These are phyloP conservation scores for Trisateles emortualis DNA, from an alignment of 2,888 invertebrate genomes.

Conservation along the genomic window DNA sequence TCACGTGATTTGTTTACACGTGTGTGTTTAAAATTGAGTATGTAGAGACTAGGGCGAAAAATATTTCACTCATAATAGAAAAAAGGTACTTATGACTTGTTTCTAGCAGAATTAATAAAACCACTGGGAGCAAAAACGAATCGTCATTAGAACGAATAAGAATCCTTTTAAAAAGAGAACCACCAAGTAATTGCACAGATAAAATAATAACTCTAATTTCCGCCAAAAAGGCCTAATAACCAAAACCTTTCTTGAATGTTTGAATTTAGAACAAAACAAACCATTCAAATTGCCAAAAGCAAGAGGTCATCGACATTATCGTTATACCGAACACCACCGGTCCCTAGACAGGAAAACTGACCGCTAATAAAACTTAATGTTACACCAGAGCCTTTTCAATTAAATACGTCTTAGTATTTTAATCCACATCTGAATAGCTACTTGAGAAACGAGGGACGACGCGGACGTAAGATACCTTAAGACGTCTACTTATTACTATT, in stretches of 20 bases:
- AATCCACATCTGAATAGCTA: constrained; percentile 55
- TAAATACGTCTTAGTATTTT: constrained; percentile 68
- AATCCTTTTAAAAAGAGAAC: no score
- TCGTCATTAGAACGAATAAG: no score
- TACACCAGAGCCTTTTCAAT: constrained; percentile 66
- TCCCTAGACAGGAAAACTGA: constrained; percentile 55
- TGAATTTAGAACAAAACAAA: constrained; percentile 42
- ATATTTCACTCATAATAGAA: no score
- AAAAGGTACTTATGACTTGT: no score
- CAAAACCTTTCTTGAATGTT: constrained; percentile 3
- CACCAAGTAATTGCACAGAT: not conserved
- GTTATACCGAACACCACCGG: constrained; percentile 48
- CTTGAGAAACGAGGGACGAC: constrained; percentile 38
- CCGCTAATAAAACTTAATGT: constrained; percentile 71
- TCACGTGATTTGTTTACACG: no score
- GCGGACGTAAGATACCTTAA: constrained; percentile 34
- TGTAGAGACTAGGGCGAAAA: no score
- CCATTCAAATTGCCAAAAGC: constrained; percentile 20
- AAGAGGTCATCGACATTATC: constrained; percentile 61
- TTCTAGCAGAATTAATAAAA: no score
- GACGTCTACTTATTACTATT: constrained; percentile 27
- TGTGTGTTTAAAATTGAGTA: no score
- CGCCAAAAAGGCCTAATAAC: constrained; percentile 2
- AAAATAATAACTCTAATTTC: not conserved
- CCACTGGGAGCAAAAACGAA: no score